phyloP scores from a whole-genome alignment of 2,113 vertebrate genomes.

The Anarhynchus alexandrinus region DNA sequence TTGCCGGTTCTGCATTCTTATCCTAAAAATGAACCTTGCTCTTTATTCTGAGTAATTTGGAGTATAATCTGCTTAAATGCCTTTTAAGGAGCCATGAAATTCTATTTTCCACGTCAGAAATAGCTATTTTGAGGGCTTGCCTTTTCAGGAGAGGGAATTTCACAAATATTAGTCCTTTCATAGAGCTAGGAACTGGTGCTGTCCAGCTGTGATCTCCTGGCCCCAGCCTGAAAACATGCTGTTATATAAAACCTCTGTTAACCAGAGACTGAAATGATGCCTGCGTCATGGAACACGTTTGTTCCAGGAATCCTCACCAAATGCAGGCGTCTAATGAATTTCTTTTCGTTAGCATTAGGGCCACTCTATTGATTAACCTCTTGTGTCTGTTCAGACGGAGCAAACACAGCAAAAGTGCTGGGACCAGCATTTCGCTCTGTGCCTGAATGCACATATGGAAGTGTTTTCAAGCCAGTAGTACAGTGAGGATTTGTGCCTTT shows the following conservation, averaged over 20 bases:
- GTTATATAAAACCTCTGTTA: slow-evolving; percentile 30
- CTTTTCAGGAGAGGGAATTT: slow-evolving; percentile 42
- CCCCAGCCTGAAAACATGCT: slow-evolving; percentile 1
- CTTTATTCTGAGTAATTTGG: slow-evolving; percentile 27
- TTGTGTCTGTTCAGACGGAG: not conserved
- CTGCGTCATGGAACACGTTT: not conserved
- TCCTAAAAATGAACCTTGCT: not conserved
- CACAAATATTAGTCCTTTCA: slow-evolving; percentile 27
- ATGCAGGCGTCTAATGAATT: not conserved
- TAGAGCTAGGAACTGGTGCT: slow-evolving; percentile 19
- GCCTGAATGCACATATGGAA: not conserved
- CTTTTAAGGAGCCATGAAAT: slow-evolving; percentile 62
- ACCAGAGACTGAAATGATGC: not conserved
- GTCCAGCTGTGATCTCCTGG: slow-evolving; percentile 41
- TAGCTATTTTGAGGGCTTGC: slow-evolving; percentile 39
- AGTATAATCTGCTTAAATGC: slow-evolving; percentile 30
- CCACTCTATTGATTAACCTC: not conserved
- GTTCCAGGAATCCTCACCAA: slow-evolving; percentile 32
- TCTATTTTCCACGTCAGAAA: not conserved
- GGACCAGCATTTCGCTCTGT: accelerated
- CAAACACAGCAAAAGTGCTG: not conserved
- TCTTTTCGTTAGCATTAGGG: not conserved
- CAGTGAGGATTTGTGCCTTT: not conserved
- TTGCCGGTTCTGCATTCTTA: not conserved
- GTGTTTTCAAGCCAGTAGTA: not conserved